phyloP scores from a whole-genome alignment of 2,888 invertebrate genomes.

The Agrotis exclamationis region DNA sequence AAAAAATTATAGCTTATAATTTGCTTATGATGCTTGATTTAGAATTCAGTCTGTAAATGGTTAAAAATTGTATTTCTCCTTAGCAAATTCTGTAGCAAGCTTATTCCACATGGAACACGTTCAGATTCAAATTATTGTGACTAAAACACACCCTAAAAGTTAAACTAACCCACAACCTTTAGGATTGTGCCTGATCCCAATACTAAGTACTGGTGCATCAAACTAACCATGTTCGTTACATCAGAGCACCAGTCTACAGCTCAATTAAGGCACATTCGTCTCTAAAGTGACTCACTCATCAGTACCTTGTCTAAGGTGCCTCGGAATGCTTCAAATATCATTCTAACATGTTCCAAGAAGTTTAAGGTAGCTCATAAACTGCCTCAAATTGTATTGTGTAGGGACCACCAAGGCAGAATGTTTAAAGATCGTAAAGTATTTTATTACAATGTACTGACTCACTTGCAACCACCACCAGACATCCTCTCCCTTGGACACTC shows the following conservation, averaged over 20 bases:
- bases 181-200: constrained; percentile 2
- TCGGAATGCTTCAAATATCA: constrained; percentile 3
- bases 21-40: background rate
- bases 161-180: constrained; percentile 29
- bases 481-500: constrained; percentile 73
- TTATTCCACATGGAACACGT: background rate
- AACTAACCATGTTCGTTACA: constrained; percentile 24
- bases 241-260: constrained; percentile 9
- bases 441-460: constrained; percentile 62
- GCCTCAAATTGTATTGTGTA: constrained; percentile 7
- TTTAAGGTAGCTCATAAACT: constrained; percentile 4
- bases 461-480: constrained; percentile 60
- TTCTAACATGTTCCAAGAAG: constrained; percentile 2
- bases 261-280: constrained; percentile 11
- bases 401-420: constrained; percentile 26
- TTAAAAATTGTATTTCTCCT: background rate
- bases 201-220: constrained; percentile 4
- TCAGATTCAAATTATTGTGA: constrained; percentile 4
- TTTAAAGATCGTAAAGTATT: constrained; percentile 45
- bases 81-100: background rate
- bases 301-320: background rate
- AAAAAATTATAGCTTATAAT: background rate
- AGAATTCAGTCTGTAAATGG: background rate
- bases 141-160: background rate
- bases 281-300: constrained; percentile 2